Percentiles rank a stretch among this genome's conserved stretches.
Evolutionary conservation across 2,888 invertebrate genomes (phyloP).

Genomic region (Celastrina argiolus): DNA sequence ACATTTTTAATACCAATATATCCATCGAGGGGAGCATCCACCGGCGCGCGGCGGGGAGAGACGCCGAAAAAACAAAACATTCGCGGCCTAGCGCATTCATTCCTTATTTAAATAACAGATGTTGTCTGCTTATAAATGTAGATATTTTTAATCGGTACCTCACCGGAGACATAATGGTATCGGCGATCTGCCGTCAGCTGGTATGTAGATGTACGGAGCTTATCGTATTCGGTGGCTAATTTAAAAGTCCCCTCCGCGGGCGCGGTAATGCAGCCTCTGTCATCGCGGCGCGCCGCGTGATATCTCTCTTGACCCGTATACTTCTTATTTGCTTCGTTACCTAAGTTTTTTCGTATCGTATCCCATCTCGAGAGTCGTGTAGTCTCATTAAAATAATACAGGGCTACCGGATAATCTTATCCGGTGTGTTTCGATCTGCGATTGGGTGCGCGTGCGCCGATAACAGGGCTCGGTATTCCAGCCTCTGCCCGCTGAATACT

Average conservation of each 20-base stretch:
- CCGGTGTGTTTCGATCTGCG: slow-evolving; percentile 75
- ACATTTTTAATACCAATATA: slow-evolving; percentile 79
- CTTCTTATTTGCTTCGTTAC: slow-evolving; percentile 72
- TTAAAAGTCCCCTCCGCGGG: slow-evolving; percentile 60
- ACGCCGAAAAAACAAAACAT: slow-evolving; percentile 63
- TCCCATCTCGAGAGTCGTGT: slow-evolving; percentile 73
- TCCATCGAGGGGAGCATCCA: slow-evolving; percentile 68
- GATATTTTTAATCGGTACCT: slow-evolving; percentile 74
- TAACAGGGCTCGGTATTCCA: slow-evolving; percentile 72
- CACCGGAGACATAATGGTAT: slow-evolving; percentile 76
- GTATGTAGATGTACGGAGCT: slow-evolving; percentile 69
- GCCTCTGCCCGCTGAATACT: slow-evolving; percentile 69
- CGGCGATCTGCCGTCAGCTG: slow-evolving; percentile 75
- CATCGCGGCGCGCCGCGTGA: slow-evolving; percentile 57
- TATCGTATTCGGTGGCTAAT: slow-evolving; percentile 70
- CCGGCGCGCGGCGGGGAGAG: slow-evolving; percentile 49
- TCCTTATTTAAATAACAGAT: slow-evolving; percentile 78
- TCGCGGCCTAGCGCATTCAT: slow-evolving; percentile 69
- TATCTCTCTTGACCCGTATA: slow-evolving; percentile 71
- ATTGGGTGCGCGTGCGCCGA: slow-evolving; percentile 76
- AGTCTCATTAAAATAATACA: slow-evolving; percentile 79
- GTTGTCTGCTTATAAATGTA: slow-evolving; percentile 72
- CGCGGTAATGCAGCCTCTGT: slow-evolving; percentile 49
- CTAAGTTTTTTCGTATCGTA: slow-evolving; percentile 72
- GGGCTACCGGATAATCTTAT: slow-evolving; percentile 78